Conservation (phyloP, 2,113 vertebrate species). For the Eubucco bourcierii region DNA sequence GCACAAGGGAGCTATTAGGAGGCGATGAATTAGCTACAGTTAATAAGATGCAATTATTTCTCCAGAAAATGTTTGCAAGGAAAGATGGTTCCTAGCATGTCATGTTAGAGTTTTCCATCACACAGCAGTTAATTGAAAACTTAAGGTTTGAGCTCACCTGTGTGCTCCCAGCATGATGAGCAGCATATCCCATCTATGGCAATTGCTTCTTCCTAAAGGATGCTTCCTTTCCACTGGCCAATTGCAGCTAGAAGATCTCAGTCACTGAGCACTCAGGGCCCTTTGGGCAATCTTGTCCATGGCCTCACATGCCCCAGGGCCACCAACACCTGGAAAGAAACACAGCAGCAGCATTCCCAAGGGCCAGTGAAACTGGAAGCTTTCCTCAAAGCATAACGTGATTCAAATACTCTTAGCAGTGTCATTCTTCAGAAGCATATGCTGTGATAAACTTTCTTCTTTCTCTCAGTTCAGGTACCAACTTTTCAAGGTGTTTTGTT, state of each 20-base stretch:
- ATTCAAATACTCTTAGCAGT: not conserved
- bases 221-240: not conserved
- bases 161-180: not conserved
- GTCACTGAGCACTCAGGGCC: not conserved
- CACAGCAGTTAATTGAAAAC: slow-evolving; percentile 4
- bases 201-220: not conserved
- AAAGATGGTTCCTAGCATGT: slow-evolving; percentile 9
- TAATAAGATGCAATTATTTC: slow-evolving; percentile 31
- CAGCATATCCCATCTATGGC: not conserved
- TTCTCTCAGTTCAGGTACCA: not conserved
- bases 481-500: not conserved
- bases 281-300: not conserved
- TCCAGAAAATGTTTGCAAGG: not conserved
- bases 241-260: not conserved
- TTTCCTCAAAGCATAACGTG: not conserved
- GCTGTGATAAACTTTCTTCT: not conserved
- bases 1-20: not conserved
- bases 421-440: not conserved
- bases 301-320: not conserved
- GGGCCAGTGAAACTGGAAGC: not conserved
- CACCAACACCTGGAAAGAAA: not conserved
- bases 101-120: not conserved
- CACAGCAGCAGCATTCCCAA: not conserved
- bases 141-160: not conserved
- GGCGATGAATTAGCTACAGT: not conserved